Base-by-base conservation (phyloP, 2,888 invertebrate genomes). In the Acleris sparsana region DNA sequence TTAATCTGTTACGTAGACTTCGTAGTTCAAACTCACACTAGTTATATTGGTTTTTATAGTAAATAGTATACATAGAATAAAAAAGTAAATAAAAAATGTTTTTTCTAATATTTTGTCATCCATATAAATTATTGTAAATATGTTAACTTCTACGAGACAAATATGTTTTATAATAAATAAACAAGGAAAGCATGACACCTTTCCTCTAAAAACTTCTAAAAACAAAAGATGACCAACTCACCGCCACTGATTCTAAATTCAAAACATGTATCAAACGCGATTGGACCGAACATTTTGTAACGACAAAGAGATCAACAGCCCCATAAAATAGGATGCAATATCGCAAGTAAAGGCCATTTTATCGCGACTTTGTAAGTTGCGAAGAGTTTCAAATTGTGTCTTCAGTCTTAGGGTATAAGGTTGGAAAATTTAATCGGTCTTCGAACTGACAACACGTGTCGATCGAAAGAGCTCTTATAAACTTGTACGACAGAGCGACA, bases 391-490 rank as follows among this genome's bases (percentile, higher is more conserved):
- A 66, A 61, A 52, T 33, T 56, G 17, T 1, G 29, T 48, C 61
- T 5, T 66, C 33, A 25, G 20, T 17, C n/a, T 11, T 25, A 5
- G 7, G 39, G 53, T 11, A 48, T 25, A 57, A 46, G 61, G 61
- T 56, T 13, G 17, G 18, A 11, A 1, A 62, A 16, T 52, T 52
- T 57, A 57, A 66, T 66, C 52, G 61, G 11, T 62, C 57, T 48
- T 58, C 22, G 56, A 66, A 57, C 56, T 66, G 62, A 66, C 62
- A 60, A 56, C 56, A 66, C 61, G 57, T 66, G 61, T 53, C 56
- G 61, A 61, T 53, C 11, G 33, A 56, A 43, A 64, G 55, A 51
- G 65, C 62, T 57, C 57, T 66, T 62, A 57, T 57, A 62, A 62
- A 62, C 57, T 62, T 48, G 66, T 62, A 61, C 33, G 51, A 56